Conservation (phyloP, 2,797 vertebrate species). For the Margarornis squamiger region DNA sequence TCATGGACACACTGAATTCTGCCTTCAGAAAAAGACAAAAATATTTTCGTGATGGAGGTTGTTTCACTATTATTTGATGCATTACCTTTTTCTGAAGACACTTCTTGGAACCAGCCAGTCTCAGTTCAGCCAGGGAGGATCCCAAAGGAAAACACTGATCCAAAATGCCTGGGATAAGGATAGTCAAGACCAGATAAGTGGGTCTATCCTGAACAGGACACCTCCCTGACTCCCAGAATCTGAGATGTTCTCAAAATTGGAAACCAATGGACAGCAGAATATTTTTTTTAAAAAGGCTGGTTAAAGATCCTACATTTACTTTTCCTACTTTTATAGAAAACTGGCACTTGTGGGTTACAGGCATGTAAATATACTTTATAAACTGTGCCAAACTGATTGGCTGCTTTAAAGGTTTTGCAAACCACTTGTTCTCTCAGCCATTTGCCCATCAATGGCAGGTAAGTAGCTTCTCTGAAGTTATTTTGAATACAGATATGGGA, state of each 20-base stretch:
- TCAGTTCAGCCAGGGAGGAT: not conserved
- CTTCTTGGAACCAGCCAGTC: not conserved
- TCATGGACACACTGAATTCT: not conserved
- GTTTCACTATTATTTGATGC: not conserved
- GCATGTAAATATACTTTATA: not conserved
- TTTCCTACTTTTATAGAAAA: not conserved
- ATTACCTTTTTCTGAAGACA: not conserved
- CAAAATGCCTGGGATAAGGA: not conserved
- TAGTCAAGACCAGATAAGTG: not conserved
- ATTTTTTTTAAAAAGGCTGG: not conserved
- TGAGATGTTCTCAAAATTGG: not conserved
- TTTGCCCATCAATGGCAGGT: not conserved
- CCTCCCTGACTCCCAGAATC: not conserved
- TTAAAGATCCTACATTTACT: not conserved
- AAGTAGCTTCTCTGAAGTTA: not conserved
- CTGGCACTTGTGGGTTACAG: not conserved
- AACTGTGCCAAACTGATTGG: not conserved
- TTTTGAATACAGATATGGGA: not conserved
- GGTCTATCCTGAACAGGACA: not conserved
- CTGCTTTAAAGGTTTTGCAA: not conserved
- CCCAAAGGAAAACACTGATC: not conserved
- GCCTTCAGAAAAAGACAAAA: not conserved
- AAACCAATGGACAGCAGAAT: not conserved
- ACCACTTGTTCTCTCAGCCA: not conserved
- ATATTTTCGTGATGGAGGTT: not conserved